Percentiles rank a stretch among this genome's conserved stretches.
phyloP scores from a whole-genome alignment of 1,140 invertebrate species.

The Tribolium castaneum region DNA sequence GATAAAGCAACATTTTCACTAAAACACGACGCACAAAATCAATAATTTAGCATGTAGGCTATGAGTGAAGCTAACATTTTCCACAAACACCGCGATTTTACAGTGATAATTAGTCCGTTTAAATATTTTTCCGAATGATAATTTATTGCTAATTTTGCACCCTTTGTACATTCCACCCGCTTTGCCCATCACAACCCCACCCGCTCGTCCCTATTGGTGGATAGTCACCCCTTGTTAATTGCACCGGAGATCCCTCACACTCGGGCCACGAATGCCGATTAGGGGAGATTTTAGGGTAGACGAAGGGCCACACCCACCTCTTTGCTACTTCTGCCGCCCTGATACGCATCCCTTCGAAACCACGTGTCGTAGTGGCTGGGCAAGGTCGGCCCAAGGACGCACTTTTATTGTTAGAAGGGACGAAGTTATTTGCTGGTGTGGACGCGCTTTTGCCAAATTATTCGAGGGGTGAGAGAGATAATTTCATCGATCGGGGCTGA shows the following conservation, averaged over 20 bases:
- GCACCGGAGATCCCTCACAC: conserved; percentile 37
- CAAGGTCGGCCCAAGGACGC: conserved; percentile 36
- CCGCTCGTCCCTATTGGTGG: conserved; percentile 37
- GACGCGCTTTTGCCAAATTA: background rate
- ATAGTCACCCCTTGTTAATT: conserved; percentile 45
- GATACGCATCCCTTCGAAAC: conserved; percentile 48
- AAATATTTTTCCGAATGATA: too few species aligned
- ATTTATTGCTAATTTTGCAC: too few species aligned
- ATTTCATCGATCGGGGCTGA: background rate
- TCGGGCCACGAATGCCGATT: conserved; percentile 34
- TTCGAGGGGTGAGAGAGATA: background rate
- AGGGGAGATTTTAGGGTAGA: conserved; percentile 42
- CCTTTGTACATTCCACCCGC: background rate
- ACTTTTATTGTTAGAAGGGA: conserved; percentile 6
- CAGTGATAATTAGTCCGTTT: too few species aligned
- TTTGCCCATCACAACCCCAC: background rate
- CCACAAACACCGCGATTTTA: too few species aligned
- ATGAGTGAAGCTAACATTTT: too few species aligned
- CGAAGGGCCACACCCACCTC: conserved; percentile 48
- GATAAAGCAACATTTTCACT: background rate
- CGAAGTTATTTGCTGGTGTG: background rate
- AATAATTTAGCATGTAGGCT: too few species aligned
- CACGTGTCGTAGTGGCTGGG: conserved; percentile 41
- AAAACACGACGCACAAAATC: too few species aligned
- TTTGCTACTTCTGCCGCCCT: conserved; percentile 47